Evolutionary conservation across 2,888 invertebrate species (phyloP).

Genomic region (Meandrusa payeni): DNA sequence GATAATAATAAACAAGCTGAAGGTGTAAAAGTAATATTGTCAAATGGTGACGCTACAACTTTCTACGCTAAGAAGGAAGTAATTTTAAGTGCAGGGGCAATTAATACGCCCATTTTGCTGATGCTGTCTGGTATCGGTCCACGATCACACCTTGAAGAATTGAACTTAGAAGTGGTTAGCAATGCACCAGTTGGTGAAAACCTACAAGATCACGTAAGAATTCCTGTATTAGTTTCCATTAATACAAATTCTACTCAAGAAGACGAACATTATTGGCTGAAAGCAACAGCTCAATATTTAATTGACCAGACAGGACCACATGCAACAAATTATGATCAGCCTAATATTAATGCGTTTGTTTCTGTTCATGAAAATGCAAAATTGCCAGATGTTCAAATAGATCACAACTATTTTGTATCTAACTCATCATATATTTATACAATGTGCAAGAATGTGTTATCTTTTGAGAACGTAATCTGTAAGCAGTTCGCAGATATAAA

Average conservation of each 20-base stretch:
- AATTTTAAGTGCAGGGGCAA: constrained; percentile 59
- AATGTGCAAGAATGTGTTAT: constrained; percentile 53
- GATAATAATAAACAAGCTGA: constrained; percentile 40
- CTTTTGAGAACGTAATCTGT: constrained; percentile 56
- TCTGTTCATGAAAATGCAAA: constrained; percentile 49
- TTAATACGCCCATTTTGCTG: constrained; percentile 60
- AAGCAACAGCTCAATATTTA: constrained; percentile 61
- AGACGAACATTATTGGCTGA: constrained; percentile 53
- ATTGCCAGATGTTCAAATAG: constrained; percentile 67
- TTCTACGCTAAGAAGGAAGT: constrained; percentile 58
- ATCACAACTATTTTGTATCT: constrained; percentile 66
- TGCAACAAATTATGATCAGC: constrained; percentile 64
- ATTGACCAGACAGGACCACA: constrained; percentile 61
- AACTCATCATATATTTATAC: constrained; percentile 57
- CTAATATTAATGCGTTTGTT: constrained; percentile 66
- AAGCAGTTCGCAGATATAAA: constrained; percentile 58
- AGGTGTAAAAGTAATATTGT: constrained; percentile 48
- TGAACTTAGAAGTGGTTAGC: constrained; percentile 46
- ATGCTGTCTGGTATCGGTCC: constrained; percentile 68
- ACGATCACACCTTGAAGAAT: constrained; percentile 45
- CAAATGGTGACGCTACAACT: constrained; percentile 40
- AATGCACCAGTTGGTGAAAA: constrained; percentile 67
- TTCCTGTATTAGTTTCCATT: constrained; percentile 60
- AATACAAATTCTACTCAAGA: constrained; percentile 51
- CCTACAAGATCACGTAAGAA: constrained; percentile 71